A percentile compares a stretch with the other conserved stretches of the same genome.
Conservation (phyloP, 2,113 vertebrate species). For the Zapus hudsonius region DNA sequence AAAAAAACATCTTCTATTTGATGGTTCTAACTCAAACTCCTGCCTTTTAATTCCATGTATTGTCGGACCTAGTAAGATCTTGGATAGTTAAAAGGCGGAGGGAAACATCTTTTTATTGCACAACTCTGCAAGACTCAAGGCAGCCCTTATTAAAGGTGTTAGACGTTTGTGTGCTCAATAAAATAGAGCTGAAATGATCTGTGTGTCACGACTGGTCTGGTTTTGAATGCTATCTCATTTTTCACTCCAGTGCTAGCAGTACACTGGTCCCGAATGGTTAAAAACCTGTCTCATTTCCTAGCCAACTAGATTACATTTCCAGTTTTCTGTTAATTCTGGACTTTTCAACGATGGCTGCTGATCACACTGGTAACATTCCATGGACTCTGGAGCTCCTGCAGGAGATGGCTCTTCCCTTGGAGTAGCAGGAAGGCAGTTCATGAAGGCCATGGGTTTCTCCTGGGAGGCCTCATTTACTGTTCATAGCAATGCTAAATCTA, state of each 20-base stretch:
- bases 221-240: conserved; percentile 29
- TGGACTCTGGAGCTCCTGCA: neutral
- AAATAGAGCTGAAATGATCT: neutral
- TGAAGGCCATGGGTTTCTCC: neutral
- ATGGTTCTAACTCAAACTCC: neutral
- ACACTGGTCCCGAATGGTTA: neutral
- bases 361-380: neutral
- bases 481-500: neutral
- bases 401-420: neutral
- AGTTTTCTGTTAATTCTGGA: conserved; percentile 34
- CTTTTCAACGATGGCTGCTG: neutral
- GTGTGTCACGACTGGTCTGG: neutral
- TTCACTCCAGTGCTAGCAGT: neutral
- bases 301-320: conserved; percentile 25
- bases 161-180: conserved; percentile 11
- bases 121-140: neutral
- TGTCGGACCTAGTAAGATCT: neutral
- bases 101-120: neutral
- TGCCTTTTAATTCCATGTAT: neutral
- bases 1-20: neutral
- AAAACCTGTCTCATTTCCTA: conserved; percentile 41
- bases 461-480: neutral
- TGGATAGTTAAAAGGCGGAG: neutral
- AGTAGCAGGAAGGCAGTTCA: neutral
- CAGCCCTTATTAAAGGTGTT: neutral